Conservation (phyloP, 2,797 vertebrate species). For the Prionace glauca region DNA sequence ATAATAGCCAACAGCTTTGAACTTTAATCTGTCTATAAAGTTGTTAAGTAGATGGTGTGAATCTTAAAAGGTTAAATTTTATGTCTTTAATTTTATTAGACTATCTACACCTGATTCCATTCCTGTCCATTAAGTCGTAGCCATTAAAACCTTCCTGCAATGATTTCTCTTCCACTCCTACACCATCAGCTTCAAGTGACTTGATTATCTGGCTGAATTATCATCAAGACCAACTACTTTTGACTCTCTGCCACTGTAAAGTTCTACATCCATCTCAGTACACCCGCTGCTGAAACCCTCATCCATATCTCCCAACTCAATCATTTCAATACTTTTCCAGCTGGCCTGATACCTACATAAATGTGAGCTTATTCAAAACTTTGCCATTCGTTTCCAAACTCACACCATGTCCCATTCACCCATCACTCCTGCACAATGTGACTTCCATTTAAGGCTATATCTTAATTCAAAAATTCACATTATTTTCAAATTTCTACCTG, state of each 20-base stretch:
- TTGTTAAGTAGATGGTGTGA: constrained; percentile 63
- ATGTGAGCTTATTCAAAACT: neutral
- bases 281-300: neutral
- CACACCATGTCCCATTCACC: neutral
- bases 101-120: neutral
- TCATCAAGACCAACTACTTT: neutral
- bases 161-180: neutral
- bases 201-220: neutral
- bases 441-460: neutral
- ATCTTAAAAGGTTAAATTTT: constrained; percentile 36
- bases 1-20: constrained; percentile 45
- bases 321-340: neutral
- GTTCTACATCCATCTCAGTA: neutral
- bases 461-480: neutral
- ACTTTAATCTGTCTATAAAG: constrained; percentile 58
- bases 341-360: neutral
- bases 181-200: too few relatives aligned
- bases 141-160: neutral
- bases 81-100: neutral
- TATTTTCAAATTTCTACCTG: neutral
- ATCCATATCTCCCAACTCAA: neutral
- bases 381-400: neutral
- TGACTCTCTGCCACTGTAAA: neutral
- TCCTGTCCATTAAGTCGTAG: neutral
- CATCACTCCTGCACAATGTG: neutral